Base-by-base conservation (phyloP, 2,888 invertebrate genomes). In the Lobophora halterata region DNA sequence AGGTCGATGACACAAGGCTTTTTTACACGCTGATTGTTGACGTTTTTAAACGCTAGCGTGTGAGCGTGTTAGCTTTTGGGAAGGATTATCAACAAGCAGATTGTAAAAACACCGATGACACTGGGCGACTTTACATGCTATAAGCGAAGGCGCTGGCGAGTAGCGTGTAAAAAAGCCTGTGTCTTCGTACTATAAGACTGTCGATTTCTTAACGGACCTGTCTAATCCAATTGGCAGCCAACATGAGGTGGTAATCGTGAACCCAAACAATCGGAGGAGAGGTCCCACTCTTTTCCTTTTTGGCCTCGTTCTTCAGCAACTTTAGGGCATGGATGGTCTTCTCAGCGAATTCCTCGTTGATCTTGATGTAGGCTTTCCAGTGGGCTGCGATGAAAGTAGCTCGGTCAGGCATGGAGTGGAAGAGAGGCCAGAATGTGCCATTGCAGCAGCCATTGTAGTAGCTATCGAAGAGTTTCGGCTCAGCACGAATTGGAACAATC, bases 401-500 rank as follows among this genome's bases (percentile, higher is more conserved):
- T 35, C 95, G 86, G 58, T 96, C 96, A 0, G 96, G 96, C 96
- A 96, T 96, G 7, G 96, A 96, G 74, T 96, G 96, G 70, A 96
- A 96, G 6, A 96, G 82, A 0, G 97, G 97, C 97, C 97, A 97
- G 72, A 96, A 95, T 1, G 95, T 96, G 8, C 93, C 95, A 65
- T 96, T 96, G 70, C 96, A 96, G 73, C 95, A 96, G 5, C 96
- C 96, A 83, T 97, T 96, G 89, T 97, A 97, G 75, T 96, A 97
- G 40, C 93, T 92, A 62, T 96, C 93, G 66, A 96, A 96, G 37
- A 93, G 87, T 34, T 88, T 89, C 0, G 93, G 90, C 42, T 95
- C 93, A 5, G 95, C 91, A 57, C 91, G 91, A 6, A 96, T 95
- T 0, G 95, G 91, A 0, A 96, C 92, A 10, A 95, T 94, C 95